A percentile compares a stretch with the other conserved stretches of the same genome.
phyloP scores from a whole-genome alignment of 2,888 invertebrate species.

The Abrostola triplasia region DNA sequence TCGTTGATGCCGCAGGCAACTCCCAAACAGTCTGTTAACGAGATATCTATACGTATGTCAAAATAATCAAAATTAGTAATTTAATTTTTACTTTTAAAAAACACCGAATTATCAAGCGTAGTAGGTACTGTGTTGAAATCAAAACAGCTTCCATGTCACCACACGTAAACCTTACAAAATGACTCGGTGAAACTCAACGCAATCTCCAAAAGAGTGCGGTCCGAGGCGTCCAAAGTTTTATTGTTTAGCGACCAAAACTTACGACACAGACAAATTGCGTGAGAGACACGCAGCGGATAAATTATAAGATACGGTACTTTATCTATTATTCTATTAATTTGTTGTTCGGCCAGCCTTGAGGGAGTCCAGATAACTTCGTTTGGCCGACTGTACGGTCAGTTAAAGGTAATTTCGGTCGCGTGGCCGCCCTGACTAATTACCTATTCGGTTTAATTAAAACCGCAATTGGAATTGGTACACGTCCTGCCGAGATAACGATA shows the following conservation, averaged over 20 bases:
- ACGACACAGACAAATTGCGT: slow-evolving; percentile 48
- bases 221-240: slow-evolving; percentile 39
- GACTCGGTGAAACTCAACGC: not conserved
- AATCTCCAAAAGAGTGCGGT: slow-evolving; percentile 20
- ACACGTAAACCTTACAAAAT: slow-evolving; percentile 19
- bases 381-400: slow-evolving; percentile 14
- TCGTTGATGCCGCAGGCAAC: not conserved
- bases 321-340: slow-evolving; percentile 55
- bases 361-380: slow-evolving; percentile 35
- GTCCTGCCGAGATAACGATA: slow-evolving; percentile 12
- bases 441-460: slow-evolving; percentile 48
- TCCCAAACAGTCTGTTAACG: no score
- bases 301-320: slow-evolving; percentile 50
- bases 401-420: slow-evolving; percentile 12
- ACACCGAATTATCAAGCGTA: no score
- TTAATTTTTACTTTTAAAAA: no score
- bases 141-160: not conserved
- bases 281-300: slow-evolving; percentile 28
- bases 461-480: slow-evolving; percentile 29
- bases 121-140: no score
- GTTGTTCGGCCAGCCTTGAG: slow-evolving; percentile 20
- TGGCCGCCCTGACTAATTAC: slow-evolving; percentile 34
- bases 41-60: no score
- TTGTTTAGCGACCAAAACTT: slow-evolving; percentile 28
- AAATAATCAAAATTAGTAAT: no score